Percentiles rank a stretch among this genome's conserved stretches.
phyloP scores from a whole-genome alignment of 2,797 vertebrate species.

The Anguilla marmorata region DNA sequence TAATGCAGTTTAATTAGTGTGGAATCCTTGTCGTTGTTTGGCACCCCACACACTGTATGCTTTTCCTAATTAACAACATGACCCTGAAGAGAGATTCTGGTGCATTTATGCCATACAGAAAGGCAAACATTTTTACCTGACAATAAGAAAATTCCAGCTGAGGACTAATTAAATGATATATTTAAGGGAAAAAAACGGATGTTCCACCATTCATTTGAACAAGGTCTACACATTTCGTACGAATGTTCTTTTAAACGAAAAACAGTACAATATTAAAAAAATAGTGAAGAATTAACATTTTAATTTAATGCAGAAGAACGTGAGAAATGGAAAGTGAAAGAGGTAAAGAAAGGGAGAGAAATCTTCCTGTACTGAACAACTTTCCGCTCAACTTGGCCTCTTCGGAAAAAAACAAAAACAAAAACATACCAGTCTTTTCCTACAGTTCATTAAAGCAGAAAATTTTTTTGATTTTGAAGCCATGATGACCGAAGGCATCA shows the following conservation, averaged over 20 bases:
- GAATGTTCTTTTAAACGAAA: too few species aligned
- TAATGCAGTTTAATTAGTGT: constrained; percentile 1
- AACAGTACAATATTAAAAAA: too few species aligned
- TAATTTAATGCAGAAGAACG: background rate
- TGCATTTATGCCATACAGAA: background rate
- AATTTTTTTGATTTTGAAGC: too few species aligned
- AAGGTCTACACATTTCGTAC: background rate
- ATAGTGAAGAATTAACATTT: background rate
- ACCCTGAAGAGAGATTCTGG: background rate
- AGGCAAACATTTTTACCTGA: background rate
- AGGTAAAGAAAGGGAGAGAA: too few species aligned
- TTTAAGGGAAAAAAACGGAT: background rate
- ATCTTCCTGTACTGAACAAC: too few species aligned
- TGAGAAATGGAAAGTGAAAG: too few species aligned
- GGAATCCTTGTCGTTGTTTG: background rate
- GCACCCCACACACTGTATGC: background rate
- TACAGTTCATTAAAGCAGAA: too few species aligned
- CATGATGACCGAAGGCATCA: too few species aligned
- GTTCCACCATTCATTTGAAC: background rate
- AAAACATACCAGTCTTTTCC: too few species aligned
- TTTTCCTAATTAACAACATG: background rate
- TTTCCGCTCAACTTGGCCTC: too few species aligned
- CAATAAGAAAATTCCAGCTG: background rate
- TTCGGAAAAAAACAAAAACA: background rate
- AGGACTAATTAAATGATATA: background rate